phyloP scores from a whole-genome alignment of 2,797 vertebrate genomes.

The Nyctalus aviator region DNA sequence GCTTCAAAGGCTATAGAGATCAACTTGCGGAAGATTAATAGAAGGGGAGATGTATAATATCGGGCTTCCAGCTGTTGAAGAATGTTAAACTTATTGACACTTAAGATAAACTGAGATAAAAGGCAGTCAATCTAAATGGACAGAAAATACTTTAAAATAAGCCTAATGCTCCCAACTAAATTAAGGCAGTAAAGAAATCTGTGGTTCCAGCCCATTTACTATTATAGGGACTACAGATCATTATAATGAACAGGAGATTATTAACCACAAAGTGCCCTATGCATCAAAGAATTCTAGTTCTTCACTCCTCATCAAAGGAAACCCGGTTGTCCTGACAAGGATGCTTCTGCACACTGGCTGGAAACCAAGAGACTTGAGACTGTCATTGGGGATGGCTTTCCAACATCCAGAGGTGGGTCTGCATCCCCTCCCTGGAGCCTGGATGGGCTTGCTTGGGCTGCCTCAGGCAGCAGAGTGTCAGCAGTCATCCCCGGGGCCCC shows the following conservation, averaged over 20 bases:
- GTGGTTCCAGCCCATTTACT: conserved; percentile 69
- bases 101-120: conserved; percentile 74
- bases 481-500: background rate
- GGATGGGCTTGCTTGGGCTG: background rate
- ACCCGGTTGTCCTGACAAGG: background rate
- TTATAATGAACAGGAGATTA: conserved; percentile 67
- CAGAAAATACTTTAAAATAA: conserved; percentile 75
- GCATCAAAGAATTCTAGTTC: conserved; percentile 33
- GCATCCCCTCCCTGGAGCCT: background rate
- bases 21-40: conserved; percentile 68
- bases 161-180: conserved; percentile 69
- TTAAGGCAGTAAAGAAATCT: conserved; percentile 76
- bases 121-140: conserved; percentile 67
- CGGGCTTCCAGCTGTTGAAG: conserved; percentile 68
- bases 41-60: conserved; percentile 57
- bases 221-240: conserved; percentile 69
- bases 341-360: background rate
- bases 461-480: background rate
- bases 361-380: background rate
- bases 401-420: background rate
- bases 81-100: conserved; percentile 63
- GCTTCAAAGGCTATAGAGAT: conserved; percentile 45
- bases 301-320: background rate
- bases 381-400: background rate
- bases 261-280: conserved; percentile 62